Base-by-base conservation (phyloP, 2,888 invertebrate species). In the Biston stratarius region DNA sequence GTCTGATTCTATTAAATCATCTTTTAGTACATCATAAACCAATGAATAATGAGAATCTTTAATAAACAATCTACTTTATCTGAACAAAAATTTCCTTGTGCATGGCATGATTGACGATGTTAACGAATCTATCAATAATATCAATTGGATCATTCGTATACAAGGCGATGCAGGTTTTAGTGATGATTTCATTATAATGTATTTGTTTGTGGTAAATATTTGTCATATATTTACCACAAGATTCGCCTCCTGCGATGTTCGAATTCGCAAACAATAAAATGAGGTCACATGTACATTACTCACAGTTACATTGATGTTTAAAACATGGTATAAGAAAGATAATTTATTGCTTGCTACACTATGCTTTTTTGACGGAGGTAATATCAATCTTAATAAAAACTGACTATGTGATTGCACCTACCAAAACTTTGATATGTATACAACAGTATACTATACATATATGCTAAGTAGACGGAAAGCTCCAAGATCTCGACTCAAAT, bases 11-110 rank as follows among this genome's bases (percentile, higher is more conserved):
- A 55, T 8, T 12, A 55, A 55, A 42, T 55, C 33, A 55, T 12
- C 12, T 6, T 42, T 55, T 44, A 55, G 11, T 55, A 44, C 47
- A 36, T 58, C 47, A 57, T 57, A 57, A 45, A 44, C 14, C n/a
- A 11, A 57, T 49, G 12, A 38, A 48, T 33, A 45, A 45, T 67
- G 64, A 10, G 56, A 57, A 51, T 67, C 42, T 36, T 60, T n/a
- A 61, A 53, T 61, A 47, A 61, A 61, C 51, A 45, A 15, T 15
- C 44, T n/a, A 45, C 45, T 38, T 66, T 49, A 49, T 67, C 10
- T 1, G 34, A 56, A 64, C 60, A 68, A 55, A 15, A 53, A 63
- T 42, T 55, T 61, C 51, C 51, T 61, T 65, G 61, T 61, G 33
- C 38, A 40, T 59, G 49, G 45, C 56, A 38, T 51, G 38, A 40